Base-by-base conservation (phyloP, 2,797 vertebrate species). In the Gymnothorax javanicus region DNA sequence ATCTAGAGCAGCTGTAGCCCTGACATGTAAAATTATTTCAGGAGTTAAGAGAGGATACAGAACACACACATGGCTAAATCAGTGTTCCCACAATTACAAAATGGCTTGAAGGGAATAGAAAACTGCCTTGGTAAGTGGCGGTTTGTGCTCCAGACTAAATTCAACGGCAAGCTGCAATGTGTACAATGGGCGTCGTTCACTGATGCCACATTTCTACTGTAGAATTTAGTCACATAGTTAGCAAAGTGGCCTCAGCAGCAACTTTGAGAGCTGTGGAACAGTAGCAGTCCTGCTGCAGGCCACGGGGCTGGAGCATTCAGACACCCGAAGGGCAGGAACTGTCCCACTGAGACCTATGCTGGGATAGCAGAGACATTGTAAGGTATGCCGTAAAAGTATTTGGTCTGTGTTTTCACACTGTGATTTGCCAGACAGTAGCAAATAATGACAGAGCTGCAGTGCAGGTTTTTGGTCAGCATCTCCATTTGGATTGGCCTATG, bases 401-500 rank as follows among this genome's bases (percentile, higher is more conserved):
- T n/a, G 27, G 12, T 7, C 20, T 27, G 25, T 60, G 56, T 57
- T 85, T 90, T 92, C 89, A 89, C 56, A 56, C 43, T 27, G 12
- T n/a, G 5, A 57, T 69, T 89, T 87, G 84, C 88, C 92, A 54
- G 85, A 83, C 92, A 90, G 94, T 94, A 93, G 94, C 94, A 91
- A 89, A 1, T 1, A 91, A 90, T 92, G 92, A 92, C 90, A 90
- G 90, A 92, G 92, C 91, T 88, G 23, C 89, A 89, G 59, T 7
- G 54, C 87, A 84, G 88, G 93, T 92, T 94, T 94, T 94, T 93
- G 91, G 91, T 88, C 91, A 89, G 79, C 88, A 64, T 0, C 0
- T 56, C 8, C 88, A 93, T 95, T 96, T 95, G 89, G 71, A 0
- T 94, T 95, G 95, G 95, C 93, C 0, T 20, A 0, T 0, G 71